These are phyloP conservation scores for Meloidogyne chitwoodi DNA, from an alignment of 1,140 invertebrate genomes.

Conservation along the genomic window DNA sequence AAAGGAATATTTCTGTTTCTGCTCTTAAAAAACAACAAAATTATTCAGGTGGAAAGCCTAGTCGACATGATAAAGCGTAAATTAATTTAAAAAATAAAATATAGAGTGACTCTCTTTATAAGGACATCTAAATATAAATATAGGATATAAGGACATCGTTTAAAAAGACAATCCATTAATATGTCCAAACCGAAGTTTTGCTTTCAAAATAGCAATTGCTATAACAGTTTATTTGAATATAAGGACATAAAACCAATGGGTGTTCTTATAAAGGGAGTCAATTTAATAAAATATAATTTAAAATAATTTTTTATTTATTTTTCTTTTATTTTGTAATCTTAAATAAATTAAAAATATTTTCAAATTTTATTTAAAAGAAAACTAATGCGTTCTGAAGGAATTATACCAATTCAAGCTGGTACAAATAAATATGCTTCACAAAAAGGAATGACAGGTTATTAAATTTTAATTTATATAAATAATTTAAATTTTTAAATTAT, in stretches of 20 bases:
- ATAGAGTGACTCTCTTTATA: too few species aligned
- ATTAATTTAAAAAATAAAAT: neutral
- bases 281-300: too few species aligned
- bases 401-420: slow-evolving; percentile 60
- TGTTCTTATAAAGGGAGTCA: too few species aligned
- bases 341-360: neutral
- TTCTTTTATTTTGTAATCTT: too few species aligned
- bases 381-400: slow-evolving; percentile 56
- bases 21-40: slow-evolving; percentile 40
- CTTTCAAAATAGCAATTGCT: too few species aligned
- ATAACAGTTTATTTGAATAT: too few species aligned
- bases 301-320: too few species aligned
- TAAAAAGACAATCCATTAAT: too few species aligned
- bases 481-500: neutral
- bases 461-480: neutral
- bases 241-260: too few species aligned
- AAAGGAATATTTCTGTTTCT: slow-evolving; percentile 19
- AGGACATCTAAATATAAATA: too few species aligned
- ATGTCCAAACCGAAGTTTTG: too few species aligned
- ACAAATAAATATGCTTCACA: slow-evolving; percentile 60
- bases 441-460: slow-evolving; percentile 58
- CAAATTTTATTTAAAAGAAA: slow-evolving; percentile 34
- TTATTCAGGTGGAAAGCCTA: slow-evolving; percentile 55
- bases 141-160: too few species aligned
- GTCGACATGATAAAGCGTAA: slow-evolving; percentile 47